Evolutionary conservation across 2,797 vertebrate genomes (phyloP).

Genomic region (Borostomias antarcticus): DNA sequence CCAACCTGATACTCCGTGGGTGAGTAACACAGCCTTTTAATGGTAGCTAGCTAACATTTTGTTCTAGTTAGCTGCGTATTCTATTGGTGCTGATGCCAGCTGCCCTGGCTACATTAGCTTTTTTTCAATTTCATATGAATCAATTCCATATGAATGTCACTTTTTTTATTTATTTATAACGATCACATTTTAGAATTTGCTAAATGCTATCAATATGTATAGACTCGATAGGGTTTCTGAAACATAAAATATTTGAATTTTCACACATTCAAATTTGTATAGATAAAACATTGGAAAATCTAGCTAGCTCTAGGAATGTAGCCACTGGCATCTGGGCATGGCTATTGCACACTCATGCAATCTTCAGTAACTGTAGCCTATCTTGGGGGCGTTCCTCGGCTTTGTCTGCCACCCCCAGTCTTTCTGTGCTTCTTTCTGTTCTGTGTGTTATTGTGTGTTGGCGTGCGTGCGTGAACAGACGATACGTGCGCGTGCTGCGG

Average conservation of each 20-base stretch:
- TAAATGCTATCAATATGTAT: too few relatives aligned
- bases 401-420: slow-evolving; percentile 69
- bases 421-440: slow-evolving; percentile 38
- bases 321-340: slow-evolving; percentile 55
- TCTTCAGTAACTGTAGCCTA: not conserved
- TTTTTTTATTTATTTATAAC: too few relatives aligned
- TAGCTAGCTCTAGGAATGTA: too few relatives aligned
- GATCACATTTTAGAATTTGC: too few relatives aligned
- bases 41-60: slow-evolving; percentile 10
- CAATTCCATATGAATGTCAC: too few relatives aligned
- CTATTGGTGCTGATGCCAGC: too few relatives aligned
- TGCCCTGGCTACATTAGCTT: too few relatives aligned
- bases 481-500: not conserved
- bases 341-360: slow-evolving; percentile 38
- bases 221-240: too few relatives aligned
- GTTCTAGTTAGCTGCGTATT: not conserved
- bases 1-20: slow-evolving; percentile 24
- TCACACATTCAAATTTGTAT: too few relatives aligned
- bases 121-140: too few relatives aligned
- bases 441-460: slow-evolving; percentile 11
- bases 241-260: too few relatives aligned
- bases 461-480: not conserved
- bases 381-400: slow-evolving; percentile 72
- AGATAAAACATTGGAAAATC: slow-evolving; percentile 41
- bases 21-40: slow-evolving; percentile 39